Evolutionary conservation across 2,797 vertebrate species (phyloP), one percentile per base, ranked within the genome.

Genomic region (Karalla daura): DNA sequence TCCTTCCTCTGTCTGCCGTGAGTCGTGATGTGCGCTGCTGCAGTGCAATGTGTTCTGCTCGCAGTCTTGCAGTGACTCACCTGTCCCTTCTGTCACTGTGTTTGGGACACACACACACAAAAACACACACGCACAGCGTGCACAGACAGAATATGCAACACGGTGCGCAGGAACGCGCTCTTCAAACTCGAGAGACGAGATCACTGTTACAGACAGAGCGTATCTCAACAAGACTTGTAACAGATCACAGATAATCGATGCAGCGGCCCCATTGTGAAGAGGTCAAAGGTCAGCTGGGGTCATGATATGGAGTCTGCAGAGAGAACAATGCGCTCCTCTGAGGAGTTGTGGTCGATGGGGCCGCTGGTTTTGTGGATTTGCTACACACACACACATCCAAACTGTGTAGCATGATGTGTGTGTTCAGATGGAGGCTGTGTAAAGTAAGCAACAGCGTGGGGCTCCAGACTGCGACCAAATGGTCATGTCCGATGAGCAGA

Each of bases 1-100:
- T 55, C 62, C 25, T 41, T 52, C 15, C 35, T 13, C 3, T 14
- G 20, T 14, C 17, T 9, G 14, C 20, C 55, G 37, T 25, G 83
- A 78, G 88, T 90, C 88, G 89, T 93, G 92, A 91, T 90, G 84
- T 80, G 83, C 63, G 13, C 66, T 86, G 83, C 93, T 92, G 93
- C 93, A 91, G 90, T 92, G 89, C 85, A 88, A 89, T 90, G 90
- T 85, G 87, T 91, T 83, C 85, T 63, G 83, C 78, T 77, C 69
- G 70, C 72, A 87, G 86, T 87, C 85, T 78, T 24, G 71, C 80
- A 49, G 79, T 90, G 90, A 91, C 88, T 93, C 92, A 93, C 92
- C 90, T 90, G 87, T 83, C 83, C 86, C 76, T 84, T 60, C 83
- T 80, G 78, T 74, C 64, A 47, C 69, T 17, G 10, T 21, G 51